Evolutionary conservation across 2,113 vertebrate species (phyloP), one percentile per base, ranked within the genome.

Genomic region (Menidia beryllina): DNA sequence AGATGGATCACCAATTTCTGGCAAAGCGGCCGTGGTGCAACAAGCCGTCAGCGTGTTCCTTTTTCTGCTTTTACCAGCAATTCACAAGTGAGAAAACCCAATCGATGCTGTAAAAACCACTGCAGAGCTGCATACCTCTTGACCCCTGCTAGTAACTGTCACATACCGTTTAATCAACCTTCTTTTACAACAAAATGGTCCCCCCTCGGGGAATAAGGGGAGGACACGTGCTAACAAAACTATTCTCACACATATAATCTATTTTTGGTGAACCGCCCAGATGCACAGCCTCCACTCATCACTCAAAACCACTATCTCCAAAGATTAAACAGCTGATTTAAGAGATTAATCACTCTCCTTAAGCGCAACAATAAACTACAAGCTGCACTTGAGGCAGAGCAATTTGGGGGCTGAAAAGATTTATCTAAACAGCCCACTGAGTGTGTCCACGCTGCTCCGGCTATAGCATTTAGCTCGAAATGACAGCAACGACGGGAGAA

Each of bases 1-100:
- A 90, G 86, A 90, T 86, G 83, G 81, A 90, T 89, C 79, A 79
- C 82, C 80, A 47, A 26, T 78, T 78, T 69, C 66, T 81, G 83
- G 79, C 79, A 84, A 63, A 84, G 79, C 24, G 72, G 71, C 65
- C 59, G 73, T 73, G 66, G 76, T 75, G 82, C 77, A 86, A 81
- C 82, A 81, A 84, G 83, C 84, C 77, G 62, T 87, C 63, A 68
- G 39, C 72, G 79, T 68, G 56, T 58, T 48, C 59, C 72, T 63
- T 24, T 41, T 54, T 17, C 72, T 50, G 61, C 76, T 72, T 39
- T 67, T 83, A 85, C 69, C 77, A 61, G 69, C 75, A 84, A 75
- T 78, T 79, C 48, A 62, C 62, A 36, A 20, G 60, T 68, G 56
- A 68, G 65, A 65, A 79, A n/a, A 83, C 74, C 69, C 69, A 82